A percentile compares a stretch with the other conserved stretches of the same genome.
Evolutionary conservation across 1,140 invertebrate species (phyloP).

Genomic region (Anthonomus grandis): DNA sequence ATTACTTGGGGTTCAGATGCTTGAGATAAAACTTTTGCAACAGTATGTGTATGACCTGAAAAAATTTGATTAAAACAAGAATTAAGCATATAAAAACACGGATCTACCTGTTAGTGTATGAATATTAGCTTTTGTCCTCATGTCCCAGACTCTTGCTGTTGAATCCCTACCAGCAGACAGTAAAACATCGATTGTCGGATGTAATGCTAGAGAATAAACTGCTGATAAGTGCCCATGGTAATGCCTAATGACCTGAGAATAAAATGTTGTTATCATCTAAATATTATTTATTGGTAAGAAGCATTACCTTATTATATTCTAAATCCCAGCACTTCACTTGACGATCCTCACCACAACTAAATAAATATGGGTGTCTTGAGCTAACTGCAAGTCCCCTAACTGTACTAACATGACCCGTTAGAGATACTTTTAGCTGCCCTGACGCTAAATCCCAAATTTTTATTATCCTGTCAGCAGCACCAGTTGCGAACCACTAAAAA

Average conservation of each 20-base stretch:
- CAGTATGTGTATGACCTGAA: slow-evolving; percentile 91
- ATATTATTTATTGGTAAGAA: neutral
- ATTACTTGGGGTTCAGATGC: slow-evolving; percentile 89
- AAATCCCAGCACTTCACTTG: slow-evolving; percentile 99
- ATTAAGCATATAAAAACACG: neutral
- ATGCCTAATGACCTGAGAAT: slow-evolving; percentile 81
- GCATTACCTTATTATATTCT: slow-evolving; percentile 92
- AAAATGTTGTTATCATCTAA: too few species aligned
- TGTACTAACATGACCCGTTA: slow-evolving; percentile 97
- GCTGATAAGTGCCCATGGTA: slow-evolving; percentile 99
- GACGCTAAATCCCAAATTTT: slow-evolving; percentile 99
- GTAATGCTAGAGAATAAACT: slow-evolving; percentile 89
- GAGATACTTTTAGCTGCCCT: slow-evolving; percentile 92
- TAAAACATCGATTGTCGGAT: slow-evolving; percentile 94
- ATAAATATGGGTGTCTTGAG: slow-evolving; percentile 93
- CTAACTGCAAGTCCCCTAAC: slow-evolving; percentile 95
- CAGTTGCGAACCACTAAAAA: slow-evolving; percentile 70
- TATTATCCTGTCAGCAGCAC: slow-evolving; percentile 96
- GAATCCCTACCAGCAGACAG: slow-evolving; percentile 93
- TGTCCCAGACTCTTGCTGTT: slow-evolving; percentile 96
- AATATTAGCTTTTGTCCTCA: slow-evolving; percentile 97
- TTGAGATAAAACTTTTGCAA: slow-evolving; percentile 91
- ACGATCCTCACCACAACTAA: slow-evolving; percentile 98
- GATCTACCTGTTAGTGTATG: slow-evolving; percentile 75
- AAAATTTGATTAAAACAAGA: slow-evolving; percentile 5